Evolutionary conservation across 2,113 vertebrate genomes (phyloP), one percentile per base, ranked within the genome.

Genomic region (Cyphomyrus plagiostoma): DNA sequence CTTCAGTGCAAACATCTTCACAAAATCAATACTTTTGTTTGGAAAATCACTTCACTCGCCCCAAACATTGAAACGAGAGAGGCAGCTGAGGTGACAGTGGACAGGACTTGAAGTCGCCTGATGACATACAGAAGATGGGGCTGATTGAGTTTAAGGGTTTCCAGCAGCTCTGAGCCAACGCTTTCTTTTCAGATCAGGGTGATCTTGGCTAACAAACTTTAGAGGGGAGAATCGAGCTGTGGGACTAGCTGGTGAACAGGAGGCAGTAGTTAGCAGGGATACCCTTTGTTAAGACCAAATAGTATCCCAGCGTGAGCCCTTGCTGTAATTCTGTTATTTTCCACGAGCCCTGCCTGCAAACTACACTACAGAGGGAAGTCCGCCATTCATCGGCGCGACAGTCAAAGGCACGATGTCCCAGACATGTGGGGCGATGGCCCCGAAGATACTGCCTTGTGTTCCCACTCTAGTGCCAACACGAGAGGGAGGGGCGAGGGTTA

Each of bases 1-100:
- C 74, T 80, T n/a, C 35, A 42, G 74, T 19, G 70, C 17, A 80
- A 39, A 23, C 45, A 86, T 1, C 19, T 45, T n/a, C 83, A 49
- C 4, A 85, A 86, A 86, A 86, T 86, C 83, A 48, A 86, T 86
- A 30, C 48, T 49, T 86, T 50, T 50, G 45, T 86, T 86, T 5
- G 45, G 46, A 21, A 50, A 86, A 48, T 49, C 17, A n/a, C 45
- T 86, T 86, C 83, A 30, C 83, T 86, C 83, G 0, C 6, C 45
- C 45, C 10, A 48, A 48, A 49, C 46, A 49, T n/a, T 26, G 45
- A 9, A 50, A 70, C 10, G n/a, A 13, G n/a, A 70, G 23, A n/a
- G 1, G 62, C 9, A 30, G 45, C 10, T 4, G n/a, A 85, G 45
- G 45, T 10, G 23, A 26, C 83, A 11, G 48, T 6, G 48, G 46